Evolutionary conservation across 2,888 invertebrate genomes (phyloP), one percentile per base, ranked within the genome.

Genomic region (Ochropleura plecta): DNA sequence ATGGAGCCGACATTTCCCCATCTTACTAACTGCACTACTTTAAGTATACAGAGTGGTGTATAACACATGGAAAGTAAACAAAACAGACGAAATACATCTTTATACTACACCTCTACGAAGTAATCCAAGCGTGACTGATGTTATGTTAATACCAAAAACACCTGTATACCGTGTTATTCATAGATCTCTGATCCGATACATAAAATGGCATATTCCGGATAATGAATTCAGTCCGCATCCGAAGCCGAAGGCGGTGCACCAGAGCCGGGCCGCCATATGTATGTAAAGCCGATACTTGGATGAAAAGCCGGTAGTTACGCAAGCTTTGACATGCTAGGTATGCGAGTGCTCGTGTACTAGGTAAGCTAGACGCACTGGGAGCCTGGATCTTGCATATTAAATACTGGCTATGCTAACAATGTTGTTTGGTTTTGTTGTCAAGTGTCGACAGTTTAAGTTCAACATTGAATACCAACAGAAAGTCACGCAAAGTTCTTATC

Each of bases 211-310:
- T 79, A 79, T 76, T 72, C 62, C 53, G n/a, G 42, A 78, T 81
- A 81, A 81, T 81, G 78, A 81, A 81, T 81, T 81, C 81, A 49
- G 72, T 62, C 57, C 72, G 42, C 81, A 81, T 81, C 30, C 81
- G 40, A 73, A 72, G 59, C 20, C 81, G 44, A 77, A 77, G 64
- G 71, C 67, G 65, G 53, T 70, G 72, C 72, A 40, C 77, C 76
- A 79, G 76, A 78, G 81, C 70, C 42, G 76, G 73, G 81, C 70
- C 42, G 12, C n/a, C 80, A 67, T 73, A 63, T 78, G 81, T 78
- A 81, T 81, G 69, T 66, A 70, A 67, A 81, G 68, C 64, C 51
- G 66, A 40, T 64, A 62, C 59, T 40, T 67, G 70, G 70, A 76
- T 79, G 79, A 70, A 78, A 79, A 79, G 79, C 79, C 70, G 57